Base-by-base conservation (phyloP, 1,140 invertebrate species). In the Micrasema longulum region DNA sequence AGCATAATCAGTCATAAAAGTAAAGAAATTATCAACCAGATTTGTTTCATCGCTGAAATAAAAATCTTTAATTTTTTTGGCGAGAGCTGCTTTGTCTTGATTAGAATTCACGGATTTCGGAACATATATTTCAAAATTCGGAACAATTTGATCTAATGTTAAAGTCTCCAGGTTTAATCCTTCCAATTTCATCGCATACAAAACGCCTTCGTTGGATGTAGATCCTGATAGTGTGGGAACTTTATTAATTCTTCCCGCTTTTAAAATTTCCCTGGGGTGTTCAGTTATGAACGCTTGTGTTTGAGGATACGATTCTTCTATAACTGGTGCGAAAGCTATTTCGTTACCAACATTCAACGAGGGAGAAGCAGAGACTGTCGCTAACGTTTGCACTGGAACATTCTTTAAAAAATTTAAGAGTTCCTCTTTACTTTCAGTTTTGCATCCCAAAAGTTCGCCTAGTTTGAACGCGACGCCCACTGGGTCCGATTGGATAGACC, bases 401-500 rank as follows among this genome's bases (percentile, higher is more conserved):
- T 75, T 48, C 35, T 55, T 66, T 10, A 77, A 71, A 43, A 66
- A 73, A 52, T 67, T 60, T 45, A 73, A 78, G 12, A 90, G 77
- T n/a, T 79, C 77, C 18, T 82, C 74, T 62, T 79, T 81, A 48
- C 78, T 69, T 36, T 63, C 50, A 5, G 79, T 76, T 11, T 80
- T 67, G 72, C 85, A 88, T 67, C 87, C 87, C 6, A 91, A 78
- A 1, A 79, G 77, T 23, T 78, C 75, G 1, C 85, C 88, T 9
- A 91, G 76, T 69, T 82, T 77, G 20, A 85, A 80, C 1, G 88
- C 86, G 74, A 86, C 84, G 65, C 81, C 79, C 14, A 81, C 75
- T 0, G 87, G 82, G 62, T 86, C 80, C n/a, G 78, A 76, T 23
- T 87, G 79, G 4, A 87, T 80, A 11, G 87, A 83, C 89, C 89